These are phyloP conservation scores for Macheiramphus alcinus DNA, from an alignment of 2,113 vertebrate species.

Conservation along the genomic window DNA sequence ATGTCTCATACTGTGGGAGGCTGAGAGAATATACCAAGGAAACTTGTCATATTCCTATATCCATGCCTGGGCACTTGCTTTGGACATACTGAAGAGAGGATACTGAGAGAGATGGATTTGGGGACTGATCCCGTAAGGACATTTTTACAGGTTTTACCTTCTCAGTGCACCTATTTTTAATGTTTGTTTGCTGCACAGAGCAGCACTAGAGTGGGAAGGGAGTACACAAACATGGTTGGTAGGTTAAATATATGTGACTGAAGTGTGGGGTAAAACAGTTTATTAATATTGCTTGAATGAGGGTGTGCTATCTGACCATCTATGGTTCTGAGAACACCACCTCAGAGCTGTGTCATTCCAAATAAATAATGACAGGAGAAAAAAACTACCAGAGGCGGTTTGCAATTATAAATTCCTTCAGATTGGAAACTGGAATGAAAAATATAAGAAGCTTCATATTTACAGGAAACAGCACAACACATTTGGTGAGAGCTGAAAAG, in stretches of 20 bases:
- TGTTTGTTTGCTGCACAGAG: neutral
- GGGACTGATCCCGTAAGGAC: neutral
- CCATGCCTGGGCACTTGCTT: neutral
- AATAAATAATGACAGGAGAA: neutral
- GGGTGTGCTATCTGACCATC: neutral
- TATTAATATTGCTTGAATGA: neutral
- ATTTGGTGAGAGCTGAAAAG: neutral
- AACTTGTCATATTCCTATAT: accelerated
- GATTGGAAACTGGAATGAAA: neutral
- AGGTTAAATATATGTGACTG: neutral
- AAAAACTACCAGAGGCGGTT: neutral
- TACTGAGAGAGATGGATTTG: neutral
- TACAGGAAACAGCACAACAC: neutral
- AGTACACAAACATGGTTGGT: neutral
- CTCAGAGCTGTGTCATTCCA: neutral
- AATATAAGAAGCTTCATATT: neutral
- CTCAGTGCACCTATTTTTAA: neutral
- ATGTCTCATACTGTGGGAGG: neutral
- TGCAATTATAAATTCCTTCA: neutral
- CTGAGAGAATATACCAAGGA: accelerated
- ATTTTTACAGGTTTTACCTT: neutral
- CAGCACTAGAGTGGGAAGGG: neutral
- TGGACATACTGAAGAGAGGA: neutral
- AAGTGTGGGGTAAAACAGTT: neutral
- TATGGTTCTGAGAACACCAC: neutral